phyloP scores from a whole-genome alignment of 2,113 vertebrate species.

The Gracilinanus agilis region DNA sequence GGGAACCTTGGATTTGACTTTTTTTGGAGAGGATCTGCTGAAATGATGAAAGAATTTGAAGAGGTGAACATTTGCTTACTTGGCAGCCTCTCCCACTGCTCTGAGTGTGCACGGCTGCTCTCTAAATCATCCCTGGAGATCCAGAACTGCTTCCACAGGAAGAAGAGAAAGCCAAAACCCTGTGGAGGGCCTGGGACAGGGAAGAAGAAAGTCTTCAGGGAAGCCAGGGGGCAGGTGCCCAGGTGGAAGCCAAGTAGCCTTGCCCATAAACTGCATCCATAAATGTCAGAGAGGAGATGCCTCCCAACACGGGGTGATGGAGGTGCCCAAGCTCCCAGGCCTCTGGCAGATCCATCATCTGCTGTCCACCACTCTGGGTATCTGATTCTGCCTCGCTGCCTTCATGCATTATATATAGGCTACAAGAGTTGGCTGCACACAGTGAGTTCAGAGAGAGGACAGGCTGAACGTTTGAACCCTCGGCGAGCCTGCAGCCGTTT shows the following conservation, averaged over 20 bases:
- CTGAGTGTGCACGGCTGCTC: background rate
- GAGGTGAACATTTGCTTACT: slow-evolving; percentile 16
- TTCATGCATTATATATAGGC: slow-evolving; percentile 89
- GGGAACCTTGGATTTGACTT: too few species aligned
- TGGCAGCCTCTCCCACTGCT: background rate
- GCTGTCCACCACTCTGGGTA: slow-evolving; percentile 69
- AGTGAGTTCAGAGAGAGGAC: slow-evolving; percentile 87
- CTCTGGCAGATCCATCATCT: slow-evolving; percentile 79
- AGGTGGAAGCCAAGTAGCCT: background rate
- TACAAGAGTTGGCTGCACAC: slow-evolving; percentile 87
- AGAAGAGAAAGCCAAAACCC: slow-evolving; percentile 60
- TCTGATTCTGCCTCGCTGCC: slow-evolving; percentile 82
- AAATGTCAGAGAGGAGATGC: background rate
- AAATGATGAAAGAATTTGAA: slow-evolving; percentile 58
- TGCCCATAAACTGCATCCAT: background rate
- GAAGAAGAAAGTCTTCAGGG: background rate
- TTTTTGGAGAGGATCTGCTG: background rate
- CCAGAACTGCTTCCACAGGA: slow-evolving; percentile 62
- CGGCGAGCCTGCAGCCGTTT: slow-evolving; percentile 74
- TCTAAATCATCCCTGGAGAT: slow-evolving; percentile 41
- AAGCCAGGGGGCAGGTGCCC: background rate
- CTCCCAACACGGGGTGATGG: background rate
- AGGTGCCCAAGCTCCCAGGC: slow-evolving; percentile 69
- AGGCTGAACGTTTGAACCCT: slow-evolving; percentile 87
- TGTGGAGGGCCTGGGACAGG: background rate